phyloP scores from a whole-genome alignment of 2,797 vertebrate species.

The Halcyon leucocephala region DNA sequence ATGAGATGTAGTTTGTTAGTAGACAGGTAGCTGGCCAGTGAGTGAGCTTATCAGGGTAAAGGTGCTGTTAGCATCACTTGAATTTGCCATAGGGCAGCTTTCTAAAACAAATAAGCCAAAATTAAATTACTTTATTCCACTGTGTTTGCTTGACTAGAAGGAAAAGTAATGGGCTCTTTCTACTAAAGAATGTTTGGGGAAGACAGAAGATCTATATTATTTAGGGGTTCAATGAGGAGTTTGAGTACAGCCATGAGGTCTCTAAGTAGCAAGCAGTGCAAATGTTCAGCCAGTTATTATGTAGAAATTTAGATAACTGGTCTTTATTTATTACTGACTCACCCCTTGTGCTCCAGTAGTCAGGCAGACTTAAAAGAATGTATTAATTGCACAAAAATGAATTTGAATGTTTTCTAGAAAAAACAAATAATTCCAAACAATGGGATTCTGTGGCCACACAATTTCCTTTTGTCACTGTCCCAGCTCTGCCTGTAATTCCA shows the following conservation, averaged over 20 bases:
- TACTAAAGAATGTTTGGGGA: neutral
- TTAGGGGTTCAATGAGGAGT: neutral
- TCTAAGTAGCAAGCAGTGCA: neutral
- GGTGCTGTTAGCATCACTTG: neutral
- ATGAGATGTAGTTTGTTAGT: neutral
- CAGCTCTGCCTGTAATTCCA: neutral
- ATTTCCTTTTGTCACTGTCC: rapidly evolving
- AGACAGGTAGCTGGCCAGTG: neutral
- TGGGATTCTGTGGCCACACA: neutral
- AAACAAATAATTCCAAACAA: neutral
- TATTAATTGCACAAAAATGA: neutral
- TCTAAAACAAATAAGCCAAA: neutral
- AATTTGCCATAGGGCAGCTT: neutral
- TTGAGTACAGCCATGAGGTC: neutral
- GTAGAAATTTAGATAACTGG: neutral
- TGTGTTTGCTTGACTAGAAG: neutral
- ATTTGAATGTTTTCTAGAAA: neutral
- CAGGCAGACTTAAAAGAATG: conserved; percentile 9
- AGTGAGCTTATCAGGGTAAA: neutral
- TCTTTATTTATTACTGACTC: neutral
- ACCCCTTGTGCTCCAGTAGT: neutral
- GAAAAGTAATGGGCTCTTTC: neutral
- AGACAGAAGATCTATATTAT: neutral
- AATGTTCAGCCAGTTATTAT: neutral
- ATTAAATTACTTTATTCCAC: neutral